Percentiles rank a stretch among this genome's conserved stretches.
phyloP scores from a whole-genome alignment of 2,113 vertebrate genomes.

The Emydocephalus ijimae region DNA sequence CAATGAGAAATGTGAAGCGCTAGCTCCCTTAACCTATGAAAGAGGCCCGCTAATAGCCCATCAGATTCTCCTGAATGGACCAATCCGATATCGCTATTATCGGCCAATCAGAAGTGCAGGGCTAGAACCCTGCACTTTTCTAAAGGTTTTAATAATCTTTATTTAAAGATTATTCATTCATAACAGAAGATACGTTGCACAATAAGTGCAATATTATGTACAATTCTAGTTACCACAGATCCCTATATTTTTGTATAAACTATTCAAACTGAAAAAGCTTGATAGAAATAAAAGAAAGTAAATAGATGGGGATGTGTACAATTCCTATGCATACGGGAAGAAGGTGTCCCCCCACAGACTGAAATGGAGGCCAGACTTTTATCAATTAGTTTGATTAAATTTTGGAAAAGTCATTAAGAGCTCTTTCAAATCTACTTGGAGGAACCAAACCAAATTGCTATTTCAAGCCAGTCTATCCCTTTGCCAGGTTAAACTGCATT shows the following conservation, averaged over 20 bases:
- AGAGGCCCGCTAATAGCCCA: no score
- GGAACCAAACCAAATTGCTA: not conserved
- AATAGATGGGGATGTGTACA: not conserved
- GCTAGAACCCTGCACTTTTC: no score
- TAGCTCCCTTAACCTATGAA: no score
- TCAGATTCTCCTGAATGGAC: no score
- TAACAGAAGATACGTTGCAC: no score
- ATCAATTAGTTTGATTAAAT: not conserved
- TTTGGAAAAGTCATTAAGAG: not conserved
- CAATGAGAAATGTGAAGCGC: no score
- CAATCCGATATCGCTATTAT: no score
- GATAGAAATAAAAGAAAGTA: not conserved
- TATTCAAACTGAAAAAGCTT: not conserved
- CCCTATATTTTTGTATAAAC: not conserved
- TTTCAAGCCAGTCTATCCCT: not conserved
- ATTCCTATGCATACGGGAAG: not conserved
- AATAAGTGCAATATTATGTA: not conserved
- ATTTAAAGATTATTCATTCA: no score
- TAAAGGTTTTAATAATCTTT: no score
- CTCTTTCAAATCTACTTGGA: not conserved
- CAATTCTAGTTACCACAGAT: not conserved
- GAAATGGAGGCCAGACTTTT: not conserved
- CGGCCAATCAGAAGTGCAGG: no score
- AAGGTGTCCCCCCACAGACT: not conserved
- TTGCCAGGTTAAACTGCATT: not conserved